Evolutionary conservation across 2,797 vertebrate species (phyloP), one percentile per base, ranked within the genome.

Genomic region (Hoplostethus atlanticus): DNA sequence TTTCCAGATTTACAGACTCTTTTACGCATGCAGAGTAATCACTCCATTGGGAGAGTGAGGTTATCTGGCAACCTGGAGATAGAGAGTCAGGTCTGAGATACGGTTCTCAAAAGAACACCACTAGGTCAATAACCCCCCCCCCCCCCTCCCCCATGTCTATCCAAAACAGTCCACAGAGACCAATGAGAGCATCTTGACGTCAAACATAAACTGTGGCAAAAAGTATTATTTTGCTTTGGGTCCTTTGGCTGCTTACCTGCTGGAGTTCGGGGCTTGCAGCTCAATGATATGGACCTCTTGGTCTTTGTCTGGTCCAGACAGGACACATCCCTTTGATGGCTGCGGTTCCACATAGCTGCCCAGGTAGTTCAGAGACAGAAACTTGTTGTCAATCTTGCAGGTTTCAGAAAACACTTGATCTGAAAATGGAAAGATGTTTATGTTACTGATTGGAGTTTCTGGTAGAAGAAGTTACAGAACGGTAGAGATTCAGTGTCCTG

Each of bases 321-420:
- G 85, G 58, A 97, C 83, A 52, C 98, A 99, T 0, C 97, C 97
- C 46, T 94, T 95, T 6, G 97, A 98, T 3, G 93, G 64, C 86
- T 97, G 96, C 0, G 95, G 95, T 62, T 97, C 94, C 15, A 96
- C 82, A 70, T 98, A 98, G 75, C 94, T 95, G n/a, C 96, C 98
- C 80, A 99, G 95, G 91, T 99, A 99, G 94, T 99, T 99, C 85
- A 99, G 90, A 0, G 98, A 99, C 57, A 99, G 94, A 86, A 99
- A 99, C 85, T 96, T 97, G 87, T 96, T 97, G 73, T 96, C 96
- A 57, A 99, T 98, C 78, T 92, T 96, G 91, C 98, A 99, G 0
- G 81, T 96, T 40, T 96, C 93, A 75, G 97, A 95, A 83, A 98
- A 97, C 59, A 95, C 87, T 31, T 96, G 93, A 92, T 98, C 98